Conservation (phyloP, 1,140 invertebrate species). For the Drosophila micromelanica region DNA sequence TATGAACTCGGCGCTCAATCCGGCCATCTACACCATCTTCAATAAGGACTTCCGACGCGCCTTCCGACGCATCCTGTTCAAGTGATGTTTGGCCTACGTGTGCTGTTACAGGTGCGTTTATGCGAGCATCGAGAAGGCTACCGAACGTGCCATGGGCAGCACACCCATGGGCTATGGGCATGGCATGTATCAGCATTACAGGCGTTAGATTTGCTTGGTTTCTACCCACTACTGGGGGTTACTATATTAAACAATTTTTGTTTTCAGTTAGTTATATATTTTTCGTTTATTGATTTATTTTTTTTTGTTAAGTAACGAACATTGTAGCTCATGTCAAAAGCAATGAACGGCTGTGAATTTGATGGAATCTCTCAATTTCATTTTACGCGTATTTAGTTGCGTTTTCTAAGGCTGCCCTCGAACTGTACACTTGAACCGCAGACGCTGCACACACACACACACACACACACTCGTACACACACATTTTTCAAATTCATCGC, state of each 20-base stretch:
- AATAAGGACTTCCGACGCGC: constrained; percentile 99
- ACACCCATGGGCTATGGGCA: constrained; percentile 84
- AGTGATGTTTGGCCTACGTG: constrained; percentile 93
- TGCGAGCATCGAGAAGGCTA: constrained; percentile 84
- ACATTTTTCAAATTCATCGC: background rate
- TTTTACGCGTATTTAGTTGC: constrained; percentile 61
- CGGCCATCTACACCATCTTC: constrained; percentile 99
- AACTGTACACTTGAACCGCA: constrained; percentile 43
- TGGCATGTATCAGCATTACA: constrained; percentile 83
- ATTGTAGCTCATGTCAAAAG: constrained; percentile 84
- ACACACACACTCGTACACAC: background rate
- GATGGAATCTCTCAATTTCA: constrained; percentile 74
- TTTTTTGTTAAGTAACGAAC: constrained; percentile 69
- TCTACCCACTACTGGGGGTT: constrained; percentile 2
- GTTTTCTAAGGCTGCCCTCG: constrained; percentile 44
- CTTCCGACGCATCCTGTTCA: constrained; percentile 97
- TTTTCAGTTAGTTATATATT: constrained; percentile 3
- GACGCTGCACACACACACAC: background rate
- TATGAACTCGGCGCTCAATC: constrained; percentile 99
- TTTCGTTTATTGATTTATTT: constrained; percentile 15
- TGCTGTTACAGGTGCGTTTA: constrained; percentile 89
- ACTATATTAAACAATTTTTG: background rate
- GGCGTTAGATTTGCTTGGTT: constrained; percentile 81
- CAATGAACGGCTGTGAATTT: constrained; percentile 84
- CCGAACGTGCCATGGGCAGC: constrained; percentile 85